Conservation (phyloP, 2,797 vertebrate species). For the Tolypeutes matacus region DNA sequence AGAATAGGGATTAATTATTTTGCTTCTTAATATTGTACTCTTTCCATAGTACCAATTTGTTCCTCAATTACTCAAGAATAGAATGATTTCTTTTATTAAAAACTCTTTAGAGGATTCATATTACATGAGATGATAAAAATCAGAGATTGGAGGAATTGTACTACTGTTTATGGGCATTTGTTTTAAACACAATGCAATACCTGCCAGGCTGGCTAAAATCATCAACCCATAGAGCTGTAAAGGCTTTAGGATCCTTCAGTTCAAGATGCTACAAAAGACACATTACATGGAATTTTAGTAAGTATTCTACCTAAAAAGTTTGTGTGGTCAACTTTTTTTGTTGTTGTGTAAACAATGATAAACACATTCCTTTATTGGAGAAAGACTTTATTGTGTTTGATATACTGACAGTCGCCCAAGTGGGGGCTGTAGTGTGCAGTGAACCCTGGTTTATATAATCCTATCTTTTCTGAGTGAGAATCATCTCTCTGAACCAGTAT, state of each 20-base stretch:
- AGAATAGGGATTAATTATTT: not conserved
- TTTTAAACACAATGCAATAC: not conserved
- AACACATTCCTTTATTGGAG: slow-evolving; percentile 32
- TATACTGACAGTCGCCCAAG: not conserved
- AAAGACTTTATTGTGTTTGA: not conserved
- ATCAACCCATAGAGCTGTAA: not conserved
- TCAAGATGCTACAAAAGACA: not conserved
- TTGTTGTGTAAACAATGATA: not conserved
- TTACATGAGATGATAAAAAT: slow-evolving; percentile 37
- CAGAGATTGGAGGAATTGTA: slow-evolving; percentile 22
- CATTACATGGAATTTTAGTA: not conserved
- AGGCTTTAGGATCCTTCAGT: not conserved
- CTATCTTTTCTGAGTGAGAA: not conserved
- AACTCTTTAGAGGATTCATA: not conserved
- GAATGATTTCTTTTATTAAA: slow-evolving; percentile 38
- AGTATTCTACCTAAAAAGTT: not conserved
- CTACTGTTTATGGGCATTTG: not conserved
- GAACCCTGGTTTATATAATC: not conserved
- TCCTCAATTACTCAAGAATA: slow-evolving; percentile 27
- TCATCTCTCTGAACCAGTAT: slow-evolving; percentile 40
- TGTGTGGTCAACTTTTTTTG: not conserved
- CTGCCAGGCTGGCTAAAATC: not conserved
- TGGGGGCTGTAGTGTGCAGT: not conserved
- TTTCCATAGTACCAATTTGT: not conserved
- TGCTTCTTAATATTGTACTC: not conserved